A percentile compares a stretch with the other conserved stretches of the same genome.
These are phyloP conservation scores for Pentamera pediparva DNA, from an alignment of 53 echinoderm and acorn worm species.

Conservation along the genomic window DNA sequence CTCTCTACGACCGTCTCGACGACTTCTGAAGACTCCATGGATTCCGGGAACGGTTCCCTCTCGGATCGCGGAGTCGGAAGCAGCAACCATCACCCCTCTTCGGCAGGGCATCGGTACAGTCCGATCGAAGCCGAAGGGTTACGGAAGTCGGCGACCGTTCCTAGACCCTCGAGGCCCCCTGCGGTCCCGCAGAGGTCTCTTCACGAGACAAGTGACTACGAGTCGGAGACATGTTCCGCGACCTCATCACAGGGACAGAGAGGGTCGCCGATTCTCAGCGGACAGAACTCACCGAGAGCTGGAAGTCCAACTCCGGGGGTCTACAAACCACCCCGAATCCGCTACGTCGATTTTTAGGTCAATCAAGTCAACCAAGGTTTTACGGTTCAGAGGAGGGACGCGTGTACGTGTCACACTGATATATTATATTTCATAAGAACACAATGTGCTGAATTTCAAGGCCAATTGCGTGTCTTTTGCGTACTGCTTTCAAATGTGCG, in stretches of 20 bases:
- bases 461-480: too few species aligned
- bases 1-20: slow-evolving; percentile 10
- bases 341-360: slow-evolving; percentile 27
- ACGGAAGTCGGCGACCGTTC: not conserved
- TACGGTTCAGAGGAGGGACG: too few species aligned
- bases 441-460: too few species aligned
- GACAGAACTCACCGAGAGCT: not conserved
- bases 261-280: too few species aligned
- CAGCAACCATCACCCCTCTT: too few species aligned
- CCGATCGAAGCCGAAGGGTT: slow-evolving; percentile 20
- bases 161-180: not conserved
- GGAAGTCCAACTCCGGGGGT: not conserved
- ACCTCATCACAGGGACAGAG: too few species aligned
- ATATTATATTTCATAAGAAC: too few species aligned
- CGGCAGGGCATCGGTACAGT: slow-evolving; percentile 8
- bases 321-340: slow-evolving; percentile 3
- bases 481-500: too few species aligned
- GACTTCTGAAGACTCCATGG: slow-evolving; percentile 21
- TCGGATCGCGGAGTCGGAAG: slow-evolving; percentile 18
- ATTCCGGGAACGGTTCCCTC: slow-evolving; percentile 16
- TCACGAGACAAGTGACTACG: slow-evolving; percentile 23
- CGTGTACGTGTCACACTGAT: too few species aligned
- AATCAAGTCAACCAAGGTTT: too few species aligned
- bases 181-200: not conserved
- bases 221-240: slow-evolving; percentile 10